Base-by-base conservation (phyloP, 2,113 vertebrate species). In the Sterna hirundo region DNA sequence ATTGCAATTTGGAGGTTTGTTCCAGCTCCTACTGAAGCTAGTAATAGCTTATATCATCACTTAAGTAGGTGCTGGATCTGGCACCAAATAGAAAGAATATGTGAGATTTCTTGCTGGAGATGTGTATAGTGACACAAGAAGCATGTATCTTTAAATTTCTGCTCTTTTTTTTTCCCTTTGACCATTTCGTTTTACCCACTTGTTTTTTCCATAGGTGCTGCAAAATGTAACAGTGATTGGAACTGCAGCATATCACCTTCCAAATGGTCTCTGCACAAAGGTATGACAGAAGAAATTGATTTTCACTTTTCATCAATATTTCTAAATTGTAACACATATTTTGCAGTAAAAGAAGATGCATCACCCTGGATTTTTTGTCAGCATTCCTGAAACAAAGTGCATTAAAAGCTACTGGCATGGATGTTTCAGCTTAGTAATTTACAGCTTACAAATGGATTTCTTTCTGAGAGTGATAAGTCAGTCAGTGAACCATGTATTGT, bases 241-340 rank as follows among this genome's bases (percentile, higher is more conserved):
- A 74, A 72, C 23, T 40, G 65, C 38, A 76, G 57, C 88, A 32
- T 87, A 92, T 79, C 79, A 78, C 86, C 25, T 86, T 94, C 75
- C 72, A 86, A 96, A 94, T 88, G 79, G 57, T 79, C 86, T 97
- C 94, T 90, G 60, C 49, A 83, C 38, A 88, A 91, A 90, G 54
- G 32, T 93, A 81, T 88, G 87, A 94, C 66, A 88, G 64, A 94
- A 96, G 38, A 97, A 97, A 96, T 95, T 96, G 84, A 96, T 96
- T 97, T 97, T 96, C 75, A 93, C 86, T 96, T 97, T 79, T 97
- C 80, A 76, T 97, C 91, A 95, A 87, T 70, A 91, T 88, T 97
- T 82, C 75, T 84, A 94, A 95, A 94, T 82, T 92, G 80, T 93
- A 96, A 83, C 14, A 25, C 64, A 65, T 84, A 96, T 94, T 95